Evolutionary conservation across 2,113 vertebrate species (phyloP).

Genomic region (Garra rufa): DNA sequence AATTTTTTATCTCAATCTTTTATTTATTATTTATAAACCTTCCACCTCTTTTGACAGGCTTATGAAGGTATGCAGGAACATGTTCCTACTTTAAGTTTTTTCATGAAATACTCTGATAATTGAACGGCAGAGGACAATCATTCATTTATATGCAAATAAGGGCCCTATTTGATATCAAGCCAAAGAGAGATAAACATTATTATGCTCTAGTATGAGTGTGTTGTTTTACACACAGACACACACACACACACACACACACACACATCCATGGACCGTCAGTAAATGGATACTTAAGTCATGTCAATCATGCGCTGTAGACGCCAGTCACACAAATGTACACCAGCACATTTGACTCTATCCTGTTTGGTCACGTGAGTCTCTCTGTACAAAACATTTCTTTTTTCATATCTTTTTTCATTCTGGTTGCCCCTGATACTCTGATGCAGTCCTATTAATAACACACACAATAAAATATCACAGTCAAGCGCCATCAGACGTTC

Average conservation of each 20-base stretch:
- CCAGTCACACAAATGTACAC: not conserved
- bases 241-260: not conserved
- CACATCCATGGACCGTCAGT: not conserved
- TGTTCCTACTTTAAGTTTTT: not conserved
- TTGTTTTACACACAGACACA: not conserved
- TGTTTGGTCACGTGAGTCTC: not conserved
- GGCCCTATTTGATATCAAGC: constrained; percentile 31
- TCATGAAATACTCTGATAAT: constrained; percentile 33
- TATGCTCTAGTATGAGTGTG: constrained; percentile 24
- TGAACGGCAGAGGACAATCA: constrained; percentile 24
- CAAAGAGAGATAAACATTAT: constrained; percentile 34
- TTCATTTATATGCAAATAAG: constrained; percentile 55
- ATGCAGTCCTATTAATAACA: constrained; percentile 70
- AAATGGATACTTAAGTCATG: constrained; percentile 11
- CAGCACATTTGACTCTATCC: not conserved
- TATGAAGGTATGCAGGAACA: constrained; percentile 17
- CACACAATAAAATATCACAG: constrained; percentile 65
- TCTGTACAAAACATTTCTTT: not conserved
- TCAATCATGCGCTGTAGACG: not conserved
- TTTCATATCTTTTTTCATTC: constrained; percentile 22
- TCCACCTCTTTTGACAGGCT: constrained; percentile 15
- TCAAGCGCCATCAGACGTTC: constrained; percentile 50
- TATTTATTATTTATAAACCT: constrained; percentile 44
- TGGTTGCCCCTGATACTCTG: constrained; percentile 2
- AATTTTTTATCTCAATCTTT: constrained; percentile 42